Evolutionary conservation across 2,888 invertebrate genomes (phyloP), one percentile per base, ranked within the genome.

Genomic region (Drosophila prostipennis): DNA sequence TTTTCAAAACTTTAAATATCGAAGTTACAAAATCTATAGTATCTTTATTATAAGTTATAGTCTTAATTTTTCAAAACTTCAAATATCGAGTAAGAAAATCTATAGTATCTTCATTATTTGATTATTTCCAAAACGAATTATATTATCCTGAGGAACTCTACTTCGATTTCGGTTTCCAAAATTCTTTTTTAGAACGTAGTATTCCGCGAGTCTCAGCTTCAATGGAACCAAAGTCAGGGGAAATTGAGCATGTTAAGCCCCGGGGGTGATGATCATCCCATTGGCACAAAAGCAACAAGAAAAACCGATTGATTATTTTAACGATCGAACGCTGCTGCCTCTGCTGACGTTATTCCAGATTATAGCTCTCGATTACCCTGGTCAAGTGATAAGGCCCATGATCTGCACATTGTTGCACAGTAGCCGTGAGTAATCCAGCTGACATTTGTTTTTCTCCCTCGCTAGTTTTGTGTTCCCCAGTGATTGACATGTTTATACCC

Each of bases 401-500:
- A 45, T 46, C 45, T 39, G 60, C 14, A 19, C 36, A 45, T 53
- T n/a, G 37, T n/a, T 39, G 32, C 39, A 43, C 37, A 68, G 58
- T 39, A 37, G 14, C 42, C 60, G 51, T 70, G 70, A 70, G 71
- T 70, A 71, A 71, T 70, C 43, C 54, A 48, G 53, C 60, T 39
- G 65, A 65, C 39, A 37, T 70, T 69, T 69, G 58, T 67, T 58
- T 48, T 61, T 19, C 55, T 64, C 37, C 34, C 64, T 42, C 34
- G 42, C 39, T 65, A 49, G 59, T 67, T 57, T 56, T 46, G 49
- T 49, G 58, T 32, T 46, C 29, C 48, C 58, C 53, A 26, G 36
- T 76, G 72, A 76, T 76, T 76, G 75, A 72, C 75, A 76, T 76
- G 75, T 76, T 72, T 72, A 69, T 74, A 64, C 58, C 60, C 37